phyloP scores from a whole-genome alignment of 2,797 vertebrate genomes.

The Austrolebias charrua region DNA sequence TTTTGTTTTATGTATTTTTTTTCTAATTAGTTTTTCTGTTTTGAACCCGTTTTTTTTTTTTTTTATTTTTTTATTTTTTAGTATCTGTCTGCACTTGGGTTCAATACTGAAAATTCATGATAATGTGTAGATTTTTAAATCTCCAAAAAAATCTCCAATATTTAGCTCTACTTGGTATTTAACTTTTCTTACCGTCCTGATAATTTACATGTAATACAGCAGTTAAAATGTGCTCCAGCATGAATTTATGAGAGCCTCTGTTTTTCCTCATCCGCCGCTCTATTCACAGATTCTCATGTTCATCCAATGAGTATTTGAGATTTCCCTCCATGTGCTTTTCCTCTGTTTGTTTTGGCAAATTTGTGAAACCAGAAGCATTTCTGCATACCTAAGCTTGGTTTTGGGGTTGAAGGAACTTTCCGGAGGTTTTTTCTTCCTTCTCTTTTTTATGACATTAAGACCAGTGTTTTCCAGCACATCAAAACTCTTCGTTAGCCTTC shows the following conservation, averaged over 20 bases:
- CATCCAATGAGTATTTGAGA: conserved; percentile 42
- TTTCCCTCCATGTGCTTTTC: conserved; percentile 67
- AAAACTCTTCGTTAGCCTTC: conserved; percentile 68
- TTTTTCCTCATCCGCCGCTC: conserved; percentile 36
- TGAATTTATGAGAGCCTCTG: conserved; percentile 5
- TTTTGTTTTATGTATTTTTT: too few species aligned
- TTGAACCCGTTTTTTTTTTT: too few species aligned
- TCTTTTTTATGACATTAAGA: conserved; percentile 69
- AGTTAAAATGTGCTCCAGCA: conserved; percentile 12
- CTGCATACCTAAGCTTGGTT: conserved; percentile 82
- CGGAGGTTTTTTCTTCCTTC: conserved; percentile 56
- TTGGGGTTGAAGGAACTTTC: conserved; percentile 84
- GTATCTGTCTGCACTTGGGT: too few species aligned
- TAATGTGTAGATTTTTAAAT: too few species aligned
- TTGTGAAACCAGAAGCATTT: conserved; percentile 81
- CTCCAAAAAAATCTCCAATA: background rate
- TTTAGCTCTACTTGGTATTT: background rate
- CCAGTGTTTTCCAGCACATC: conserved; percentile 64
- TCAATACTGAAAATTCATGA: too few species aligned
- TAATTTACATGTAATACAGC: background rate
- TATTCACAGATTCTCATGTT: conserved; percentile 45
- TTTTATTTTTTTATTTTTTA: too few species aligned
- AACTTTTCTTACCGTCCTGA: background rate
- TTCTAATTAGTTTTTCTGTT: too few species aligned
- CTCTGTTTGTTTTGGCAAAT: conserved; percentile 83